phyloP scores from a whole-genome alignment of 1,140 invertebrate genomes.

The Laupala kohalensis region DNA sequence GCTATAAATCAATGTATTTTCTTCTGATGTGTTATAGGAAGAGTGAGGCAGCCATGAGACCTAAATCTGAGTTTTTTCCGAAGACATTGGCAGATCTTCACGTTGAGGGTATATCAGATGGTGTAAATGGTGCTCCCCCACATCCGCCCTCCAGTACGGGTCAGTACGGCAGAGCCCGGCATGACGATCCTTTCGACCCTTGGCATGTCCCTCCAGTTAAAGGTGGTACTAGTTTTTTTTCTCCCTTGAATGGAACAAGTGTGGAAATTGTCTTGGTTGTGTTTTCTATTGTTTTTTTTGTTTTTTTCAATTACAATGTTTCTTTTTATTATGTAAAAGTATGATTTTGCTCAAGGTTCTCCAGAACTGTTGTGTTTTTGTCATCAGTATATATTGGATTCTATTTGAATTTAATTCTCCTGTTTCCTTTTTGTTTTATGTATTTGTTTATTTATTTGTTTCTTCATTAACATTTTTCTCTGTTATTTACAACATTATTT shows the following conservation, averaged over 20 bases:
- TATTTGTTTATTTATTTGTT: not conserved
- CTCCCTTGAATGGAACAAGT: not conserved
- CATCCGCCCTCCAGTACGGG: slow-evolving; percentile 11
- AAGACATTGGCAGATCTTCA: slow-evolving; percentile 82
- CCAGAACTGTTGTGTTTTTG: too few species aligned
- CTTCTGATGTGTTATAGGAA: slow-evolving; percentile 45
- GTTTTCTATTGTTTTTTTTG: not conserved
- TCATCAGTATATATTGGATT: too few species aligned
- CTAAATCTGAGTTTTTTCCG: slow-evolving; percentile 82
- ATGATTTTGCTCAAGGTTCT: too few species aligned
- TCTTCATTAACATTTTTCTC: slow-evolving; percentile 7
- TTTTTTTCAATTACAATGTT: not conserved
- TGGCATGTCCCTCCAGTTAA: slow-evolving; percentile 4
- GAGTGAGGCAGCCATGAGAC: slow-evolving; percentile 76
- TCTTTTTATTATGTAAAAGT: not conserved
- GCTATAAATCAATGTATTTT: not conserved
- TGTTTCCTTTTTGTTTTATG: not conserved
- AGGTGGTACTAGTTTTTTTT: slow-evolving; percentile 3
- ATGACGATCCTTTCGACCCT: not conserved
- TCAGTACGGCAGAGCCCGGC: slow-evolving; percentile 15
- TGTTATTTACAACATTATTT: not conserved
- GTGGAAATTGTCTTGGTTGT: not conserved
- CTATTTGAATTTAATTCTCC: not conserved
- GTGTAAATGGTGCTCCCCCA: slow-evolving; percentile 37
- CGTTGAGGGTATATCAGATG: slow-evolving; percentile 50